Conservation (phyloP, 2,888 invertebrate genomes). For the Ceramica pisi region DNA sequence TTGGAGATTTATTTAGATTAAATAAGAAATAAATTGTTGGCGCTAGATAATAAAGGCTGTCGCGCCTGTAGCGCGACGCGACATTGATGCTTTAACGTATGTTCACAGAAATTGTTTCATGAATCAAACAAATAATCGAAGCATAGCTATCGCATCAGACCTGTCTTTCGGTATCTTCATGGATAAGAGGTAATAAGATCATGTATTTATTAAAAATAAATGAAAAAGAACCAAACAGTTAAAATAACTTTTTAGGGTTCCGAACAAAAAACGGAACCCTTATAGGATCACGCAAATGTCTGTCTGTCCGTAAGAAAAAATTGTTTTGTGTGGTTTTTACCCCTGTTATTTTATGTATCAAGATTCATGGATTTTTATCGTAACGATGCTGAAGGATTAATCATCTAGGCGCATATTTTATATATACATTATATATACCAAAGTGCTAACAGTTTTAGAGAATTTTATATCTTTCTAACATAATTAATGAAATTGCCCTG, state of each 20-base stretch:
- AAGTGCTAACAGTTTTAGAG: neutral
- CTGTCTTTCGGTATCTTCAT: neutral
- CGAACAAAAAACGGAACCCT: no score
- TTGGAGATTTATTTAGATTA: neutral
- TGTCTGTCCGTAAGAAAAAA: no score
- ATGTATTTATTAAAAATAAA: neutral
- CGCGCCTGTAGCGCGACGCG: no score
- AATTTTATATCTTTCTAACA: neutral
- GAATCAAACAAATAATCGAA: neutral
- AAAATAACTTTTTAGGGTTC: no score
- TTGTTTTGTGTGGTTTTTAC: neutral
- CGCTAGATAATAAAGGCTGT: neutral
- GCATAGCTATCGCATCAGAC: neutral
- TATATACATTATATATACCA: neutral
- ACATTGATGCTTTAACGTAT: neutral
- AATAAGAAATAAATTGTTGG: neutral
- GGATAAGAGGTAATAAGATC: neutral
- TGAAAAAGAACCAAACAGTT: no score
- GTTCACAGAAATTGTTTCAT: no score
- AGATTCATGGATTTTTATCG: no score
- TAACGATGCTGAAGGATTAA: neutral
- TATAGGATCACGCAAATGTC: no score
- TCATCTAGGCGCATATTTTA: neutral
- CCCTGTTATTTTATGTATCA: neutral
- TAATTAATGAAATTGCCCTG: constrained; percentile 34